Base-by-base conservation (phyloP, 1,140 invertebrate species). In the Triops cancriformis region DNA sequence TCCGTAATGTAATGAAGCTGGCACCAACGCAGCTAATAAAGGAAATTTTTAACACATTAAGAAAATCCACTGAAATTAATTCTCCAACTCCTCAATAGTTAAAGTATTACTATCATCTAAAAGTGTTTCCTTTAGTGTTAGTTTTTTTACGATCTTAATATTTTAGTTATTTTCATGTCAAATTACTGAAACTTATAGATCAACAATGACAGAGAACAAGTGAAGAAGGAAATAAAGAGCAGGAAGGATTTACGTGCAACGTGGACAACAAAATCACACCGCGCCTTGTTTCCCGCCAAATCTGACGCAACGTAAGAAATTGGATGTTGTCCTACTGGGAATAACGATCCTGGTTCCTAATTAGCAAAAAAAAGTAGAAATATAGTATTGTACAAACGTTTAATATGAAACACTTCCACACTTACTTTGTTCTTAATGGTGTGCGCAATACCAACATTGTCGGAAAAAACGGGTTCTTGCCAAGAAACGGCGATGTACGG, bases 381-480 rank as follows among this genome's bases (percentile, higher is more conserved):
- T n/a, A n/a, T n/a, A n/a, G n/a, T n/a, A n/a, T n/a, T n/a, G n/a
- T n/a, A n/a, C n/a, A 18, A n/a, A 41, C 26, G 3, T 10, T 74
- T 6, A 28, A 76, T 10, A 27, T 0, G 12, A 26, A 43, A n/a
- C 1, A 51, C 26, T 64, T 51, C 2, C 26, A 7, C 23, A 0
- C 26, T 85, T 82, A 91, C 90, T 82, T 88, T 86, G 0, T 89
- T 90, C 82, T 90, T 90, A 80, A 88, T 89, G 74, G 90, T 84
- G 72, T 86, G 85, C 1, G 87, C 84, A 3, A 91, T 82, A 77
- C 82, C 84, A 11, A 90, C 86, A 81, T 90, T 90, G 81, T 91
- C 90, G 12, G 83, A 85, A 80, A 92, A 91, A 9, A 85, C 82
- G 0, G 91, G 91, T 80, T 92, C 91, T 74, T 87, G 86, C 91